Percentiles rank a stretch among this genome's conserved stretches.
Evolutionary conservation across 1,140 invertebrate species (phyloP).

Genomic region (Apolygus lucorum): DNA sequence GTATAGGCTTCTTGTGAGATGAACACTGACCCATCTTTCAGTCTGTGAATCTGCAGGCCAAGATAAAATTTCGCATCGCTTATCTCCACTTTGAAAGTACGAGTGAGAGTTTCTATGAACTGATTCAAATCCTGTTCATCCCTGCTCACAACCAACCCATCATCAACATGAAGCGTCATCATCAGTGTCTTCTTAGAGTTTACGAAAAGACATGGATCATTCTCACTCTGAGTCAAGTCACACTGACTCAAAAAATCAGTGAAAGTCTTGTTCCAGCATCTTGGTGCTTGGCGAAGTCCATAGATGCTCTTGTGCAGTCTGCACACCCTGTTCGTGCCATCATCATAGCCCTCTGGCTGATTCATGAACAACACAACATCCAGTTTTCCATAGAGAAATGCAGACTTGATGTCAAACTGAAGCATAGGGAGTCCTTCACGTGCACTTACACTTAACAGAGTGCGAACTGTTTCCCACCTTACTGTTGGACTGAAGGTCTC

Average conservation of each 20-base stretch:
- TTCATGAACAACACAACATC: slow-evolving; percentile 2
- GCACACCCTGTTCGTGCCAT: background rate
- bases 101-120: background rate
- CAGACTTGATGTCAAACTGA: background rate
- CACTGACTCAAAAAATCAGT: background rate
- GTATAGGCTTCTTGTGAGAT: slow-evolving; percentile 37
- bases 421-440: background rate
- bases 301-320: background rate
- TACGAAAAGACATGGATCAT: slow-evolving; percentile 16
- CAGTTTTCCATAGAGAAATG: background rate
- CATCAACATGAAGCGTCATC: background rate
- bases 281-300: background rate
- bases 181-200: background rate
- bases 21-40: background rate
- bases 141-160: background rate
- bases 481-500: slow-evolving; percentile 37
- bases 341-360: background rate
- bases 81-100: slow-evolving; percentile 6
- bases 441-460: background rate
- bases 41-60: background rate
- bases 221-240: background rate
- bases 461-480: background rate
- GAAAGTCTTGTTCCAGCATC: background rate
- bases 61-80: slow-evolving; percentile 3
- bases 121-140: background rate